Conservation (phyloP, 2,113 vertebrate genomes). For the Heterotilapia buettikoferi region DNA sequence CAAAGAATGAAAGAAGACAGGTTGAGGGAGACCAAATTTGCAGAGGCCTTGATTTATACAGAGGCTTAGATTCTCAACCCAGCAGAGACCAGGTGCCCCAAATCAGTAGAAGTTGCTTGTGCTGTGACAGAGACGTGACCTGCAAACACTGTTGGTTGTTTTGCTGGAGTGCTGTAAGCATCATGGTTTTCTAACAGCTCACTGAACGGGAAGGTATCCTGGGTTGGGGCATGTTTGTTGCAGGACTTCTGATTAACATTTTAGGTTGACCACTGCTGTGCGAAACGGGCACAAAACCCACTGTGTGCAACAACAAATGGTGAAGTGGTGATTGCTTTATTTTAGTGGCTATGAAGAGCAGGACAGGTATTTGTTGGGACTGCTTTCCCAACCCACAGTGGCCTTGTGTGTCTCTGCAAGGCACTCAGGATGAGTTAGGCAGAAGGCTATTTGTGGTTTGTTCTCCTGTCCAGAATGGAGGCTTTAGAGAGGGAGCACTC, state of each 20-base stretch:
- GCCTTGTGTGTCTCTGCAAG: constrained; percentile 25
- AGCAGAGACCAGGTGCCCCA: neutral
- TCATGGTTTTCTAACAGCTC: neutral
- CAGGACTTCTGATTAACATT: neutral
- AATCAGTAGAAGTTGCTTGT: neutral
- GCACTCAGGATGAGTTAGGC: constrained; percentile 46
- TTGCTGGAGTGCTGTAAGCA: neutral
- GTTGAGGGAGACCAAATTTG: neutral
- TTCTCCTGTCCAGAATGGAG: constrained; percentile 30
- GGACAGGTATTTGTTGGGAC: constrained; percentile 8
- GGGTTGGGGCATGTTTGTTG: neutral
- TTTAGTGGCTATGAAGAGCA: neutral
- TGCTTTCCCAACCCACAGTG: constrained; percentile 11
- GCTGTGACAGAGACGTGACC: neutral
- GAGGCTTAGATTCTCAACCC: neutral
- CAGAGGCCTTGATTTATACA: neutral
- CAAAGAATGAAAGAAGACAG: neutral
- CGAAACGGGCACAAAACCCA: neutral
- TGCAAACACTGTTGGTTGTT: neutral
- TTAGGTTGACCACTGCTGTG: neutral
- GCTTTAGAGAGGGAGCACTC: constrained; percentile 8
- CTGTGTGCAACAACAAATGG: neutral
- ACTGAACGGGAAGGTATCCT: neutral
- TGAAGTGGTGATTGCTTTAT: neutral
- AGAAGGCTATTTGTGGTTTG: constrained; percentile 51